Conservation (phyloP, 2,888 invertebrate species). For the Brenthis daphne region DNA sequence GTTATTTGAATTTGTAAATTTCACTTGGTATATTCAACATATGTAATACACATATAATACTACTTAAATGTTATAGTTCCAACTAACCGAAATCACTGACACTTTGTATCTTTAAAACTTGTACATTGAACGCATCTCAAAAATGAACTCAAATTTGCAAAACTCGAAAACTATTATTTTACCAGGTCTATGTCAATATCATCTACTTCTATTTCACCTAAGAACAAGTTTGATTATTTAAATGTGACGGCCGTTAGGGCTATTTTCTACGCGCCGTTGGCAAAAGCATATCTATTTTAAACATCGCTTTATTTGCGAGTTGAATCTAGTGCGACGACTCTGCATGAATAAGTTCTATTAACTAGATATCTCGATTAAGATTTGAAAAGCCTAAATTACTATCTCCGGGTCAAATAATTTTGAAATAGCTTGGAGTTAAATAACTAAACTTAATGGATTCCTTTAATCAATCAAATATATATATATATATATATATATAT, state of each 20-base stretch:
- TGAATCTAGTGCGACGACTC: slow-evolving; percentile 10
- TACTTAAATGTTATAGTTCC: too few relatives aligned
- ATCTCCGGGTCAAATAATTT: slow-evolving; percentile 1
- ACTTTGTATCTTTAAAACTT: background rate
- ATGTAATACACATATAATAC: too few relatives aligned
- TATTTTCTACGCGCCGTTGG: slow-evolving; percentile 7
- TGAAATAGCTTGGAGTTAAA: background rate
- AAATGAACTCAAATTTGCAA: background rate
- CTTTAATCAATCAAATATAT: too few relatives aligned
- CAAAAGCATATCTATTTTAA: slow-evolving; percentile 16
- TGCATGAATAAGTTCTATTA: slow-evolving; percentile 19
- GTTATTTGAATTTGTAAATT: too few relatives aligned
- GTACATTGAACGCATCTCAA: background rate
- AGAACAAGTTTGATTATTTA: slow-evolving; percentile 11
- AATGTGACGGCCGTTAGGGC: slow-evolving; percentile 10
- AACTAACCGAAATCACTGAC: too few relatives aligned
- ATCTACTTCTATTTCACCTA: background rate
- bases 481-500: background rate
- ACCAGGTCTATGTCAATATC: slow-evolving; percentile 4
- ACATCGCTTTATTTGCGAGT: slow-evolving; percentile 21
- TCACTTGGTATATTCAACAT: too few relatives aligned
- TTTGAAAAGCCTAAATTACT: slow-evolving; percentile 16
- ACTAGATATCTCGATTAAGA: slow-evolving; percentile 24
- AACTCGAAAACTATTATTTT: background rate
- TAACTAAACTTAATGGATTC: background rate